Evolutionary conservation across 2,888 invertebrate species (phyloP).

Genomic region (Busseola fusca): DNA sequence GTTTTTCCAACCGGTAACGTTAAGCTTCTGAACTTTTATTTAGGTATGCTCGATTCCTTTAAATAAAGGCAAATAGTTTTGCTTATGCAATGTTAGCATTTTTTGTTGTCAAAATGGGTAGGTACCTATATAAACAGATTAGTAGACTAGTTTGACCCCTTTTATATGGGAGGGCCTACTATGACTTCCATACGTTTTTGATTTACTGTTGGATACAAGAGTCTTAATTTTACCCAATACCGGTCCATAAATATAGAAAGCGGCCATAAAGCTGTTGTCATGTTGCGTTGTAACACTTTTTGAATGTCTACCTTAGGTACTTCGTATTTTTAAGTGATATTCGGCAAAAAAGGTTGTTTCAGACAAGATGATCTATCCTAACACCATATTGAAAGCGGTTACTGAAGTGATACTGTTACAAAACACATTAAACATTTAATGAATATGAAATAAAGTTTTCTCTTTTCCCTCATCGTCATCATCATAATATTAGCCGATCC

Average conservation of each 20-base stretch:
- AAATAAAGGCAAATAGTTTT: background rate
- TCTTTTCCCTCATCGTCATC: background rate
- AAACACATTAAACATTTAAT: background rate
- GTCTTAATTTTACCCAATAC: background rate
- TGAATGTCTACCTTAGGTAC: background rate
- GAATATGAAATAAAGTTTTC: background rate
- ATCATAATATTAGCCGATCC: background rate
- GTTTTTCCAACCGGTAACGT: background rate
- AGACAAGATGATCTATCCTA: background rate
- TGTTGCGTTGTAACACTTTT: background rate
- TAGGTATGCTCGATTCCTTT: background rate
- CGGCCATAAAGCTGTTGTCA: background rate
- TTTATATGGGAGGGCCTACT: no score
- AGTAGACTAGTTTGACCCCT: background rate
- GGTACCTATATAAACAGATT: background rate
- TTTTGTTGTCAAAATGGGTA: background rate
- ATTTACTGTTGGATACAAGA: background rate
- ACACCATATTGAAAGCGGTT: background rate
- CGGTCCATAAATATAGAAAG: no score
- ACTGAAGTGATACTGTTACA: background rate
- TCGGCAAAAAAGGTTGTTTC: background rate
- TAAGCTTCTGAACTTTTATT: background rate
- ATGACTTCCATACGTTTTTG: background rate
- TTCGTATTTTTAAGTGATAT: background rate
- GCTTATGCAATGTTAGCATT: background rate